Conservation (phyloP, 37 sponge, comb jelly and placozoan species). For the Ephydatia muelleri region DNA sequence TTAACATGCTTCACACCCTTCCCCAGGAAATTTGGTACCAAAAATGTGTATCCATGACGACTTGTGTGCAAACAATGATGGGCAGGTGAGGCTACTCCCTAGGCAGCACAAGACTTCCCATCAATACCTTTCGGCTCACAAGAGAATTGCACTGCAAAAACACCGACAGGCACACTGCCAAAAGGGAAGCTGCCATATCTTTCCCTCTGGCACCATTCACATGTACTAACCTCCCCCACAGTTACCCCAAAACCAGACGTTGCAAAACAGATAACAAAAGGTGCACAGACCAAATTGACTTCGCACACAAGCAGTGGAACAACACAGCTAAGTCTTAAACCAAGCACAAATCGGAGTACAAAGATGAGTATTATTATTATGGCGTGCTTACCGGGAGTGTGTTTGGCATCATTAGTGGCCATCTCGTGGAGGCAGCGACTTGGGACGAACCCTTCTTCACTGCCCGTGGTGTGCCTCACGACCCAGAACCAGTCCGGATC, state of each 20-base stretch:
- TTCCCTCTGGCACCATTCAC: neutral
- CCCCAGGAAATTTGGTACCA: neutral
- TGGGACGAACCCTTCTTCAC: conserved; percentile 84
- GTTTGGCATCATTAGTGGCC: conserved; percentile 5
- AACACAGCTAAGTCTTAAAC: neutral
- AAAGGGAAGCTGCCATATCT: neutral
- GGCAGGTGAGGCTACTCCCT: neutral
- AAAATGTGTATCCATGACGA: neutral
- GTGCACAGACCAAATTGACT: neutral
- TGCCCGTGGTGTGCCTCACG: conserved; percentile 42
- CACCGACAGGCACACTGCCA: too few species aligned
- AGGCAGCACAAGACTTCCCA: neutral
- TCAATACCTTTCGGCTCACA: neutral
- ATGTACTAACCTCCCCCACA: neutral
- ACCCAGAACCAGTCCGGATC: conserved; percentile 86
- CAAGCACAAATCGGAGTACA: neutral
- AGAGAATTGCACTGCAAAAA: neutral
- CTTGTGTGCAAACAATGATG: neutral
- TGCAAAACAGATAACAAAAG: too few species aligned
- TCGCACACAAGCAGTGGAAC: neutral
- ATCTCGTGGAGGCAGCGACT: conserved; percentile 45
- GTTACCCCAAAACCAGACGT: neutral
- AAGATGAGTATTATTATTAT: neutral
- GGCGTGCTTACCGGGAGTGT: neutral
- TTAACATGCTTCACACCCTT: neutral